Base-by-base conservation (phyloP, 2,797 vertebrate species). In the Acipenser oxyrinchus region DNA sequence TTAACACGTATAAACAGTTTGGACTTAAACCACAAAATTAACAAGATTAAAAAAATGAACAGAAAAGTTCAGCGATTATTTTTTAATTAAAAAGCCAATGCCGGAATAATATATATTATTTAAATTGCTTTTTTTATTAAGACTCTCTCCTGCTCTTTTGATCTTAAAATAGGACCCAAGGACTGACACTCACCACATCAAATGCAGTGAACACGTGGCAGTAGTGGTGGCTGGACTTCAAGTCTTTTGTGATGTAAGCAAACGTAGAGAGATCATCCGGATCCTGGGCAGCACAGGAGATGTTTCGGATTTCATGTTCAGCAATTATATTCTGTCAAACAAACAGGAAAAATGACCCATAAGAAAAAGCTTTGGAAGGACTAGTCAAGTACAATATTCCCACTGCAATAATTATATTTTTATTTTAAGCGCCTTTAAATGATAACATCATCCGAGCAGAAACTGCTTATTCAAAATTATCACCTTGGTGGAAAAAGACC, bases 211-310 rank as follows among this genome's bases (percentile, higher is more conserved):
- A 99, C 77, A 99, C 96, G 1, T 99, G 97, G 87, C 97, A 99
- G 87, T 99, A 99, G 85, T 99, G 96, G 84, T 99, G 95, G 83
- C 94, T 99, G 76, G 97, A 97, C 91, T 99, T 98, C 89, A 99
- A 88, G 90, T 99, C 97, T 91, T 98, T 99, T 79, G 97, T 99
- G 88, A 99, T 99, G 82, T 99, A 99, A 13, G 97, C 97, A 76
- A 99, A 99, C 0, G 97, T 99, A 10, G 95, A 99, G 77, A 99
- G 94, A 76, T 99, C 97, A 74, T 98, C 97, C 0, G 97, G 97
- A 81, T 99, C 96, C 87, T 99, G 97, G 72, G 97, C 95, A 8
- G 96, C 97, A 75, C 97, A 99, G 6, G 97, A 99, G 84, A 99
- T 99, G 83, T 99, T 99, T 66, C 97, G 93, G 70, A 99, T 99